Conservation (phyloP, 2,797 vertebrate genomes). For the Eulemur albifrons region DNA sequence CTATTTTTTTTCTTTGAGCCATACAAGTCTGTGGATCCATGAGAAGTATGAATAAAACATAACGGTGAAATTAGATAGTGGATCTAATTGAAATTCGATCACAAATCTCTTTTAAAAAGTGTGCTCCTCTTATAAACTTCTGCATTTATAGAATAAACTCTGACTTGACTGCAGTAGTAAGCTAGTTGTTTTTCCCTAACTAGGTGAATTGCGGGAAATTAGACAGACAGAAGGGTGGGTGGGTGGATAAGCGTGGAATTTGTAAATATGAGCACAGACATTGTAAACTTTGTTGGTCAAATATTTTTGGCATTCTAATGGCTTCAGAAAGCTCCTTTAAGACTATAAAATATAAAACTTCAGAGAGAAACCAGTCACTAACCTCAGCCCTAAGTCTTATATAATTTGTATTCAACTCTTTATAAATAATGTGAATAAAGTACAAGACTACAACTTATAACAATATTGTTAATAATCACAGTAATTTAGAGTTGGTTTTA, state of each 20-base stretch:
- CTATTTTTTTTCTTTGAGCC: neutral
- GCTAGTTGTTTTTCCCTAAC: neutral
- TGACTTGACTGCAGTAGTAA: neutral
- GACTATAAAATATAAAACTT: neutral
- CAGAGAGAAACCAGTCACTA: neutral
- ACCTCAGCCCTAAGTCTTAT: neutral
- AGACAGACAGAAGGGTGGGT: neutral
- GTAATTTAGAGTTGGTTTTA: neutral
- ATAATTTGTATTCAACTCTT: neutral
- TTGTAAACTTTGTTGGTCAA: conserved; percentile 24
- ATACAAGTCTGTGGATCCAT: neutral
- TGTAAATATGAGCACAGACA: conserved; percentile 10
- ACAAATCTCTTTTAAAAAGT: neutral
- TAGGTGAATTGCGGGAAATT: neutral
- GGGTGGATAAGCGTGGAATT: neutral
- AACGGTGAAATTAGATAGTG: neutral
- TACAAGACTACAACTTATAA: neutral
- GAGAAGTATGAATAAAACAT: neutral
- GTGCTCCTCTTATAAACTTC: neutral
- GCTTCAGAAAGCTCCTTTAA: conserved; percentile 15
- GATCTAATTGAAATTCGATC: neutral
- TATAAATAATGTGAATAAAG: neutral
- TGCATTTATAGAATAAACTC: neutral
- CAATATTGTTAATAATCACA: neutral
- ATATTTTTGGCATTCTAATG: neutral